Conservation (phyloP, 2,888 invertebrate species). For the Mimachlamys varia region DNA sequence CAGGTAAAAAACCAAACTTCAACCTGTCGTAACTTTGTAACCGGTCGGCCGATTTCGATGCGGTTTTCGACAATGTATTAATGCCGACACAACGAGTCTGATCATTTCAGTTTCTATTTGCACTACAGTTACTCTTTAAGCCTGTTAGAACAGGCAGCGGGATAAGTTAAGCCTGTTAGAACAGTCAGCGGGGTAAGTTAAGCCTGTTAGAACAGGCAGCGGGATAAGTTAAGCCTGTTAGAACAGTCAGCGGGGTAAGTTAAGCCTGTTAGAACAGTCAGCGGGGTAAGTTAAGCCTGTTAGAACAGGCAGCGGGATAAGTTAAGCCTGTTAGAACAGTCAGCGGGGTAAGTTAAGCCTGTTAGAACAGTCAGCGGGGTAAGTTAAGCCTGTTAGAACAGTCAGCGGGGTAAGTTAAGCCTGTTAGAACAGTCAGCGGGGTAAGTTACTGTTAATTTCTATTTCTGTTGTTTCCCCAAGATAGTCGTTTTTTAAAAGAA, state of each 20-base stretch:
- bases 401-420: conserved; percentile 93
- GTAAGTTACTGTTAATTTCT: too few relatives aligned
- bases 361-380: conserved; percentile 97
- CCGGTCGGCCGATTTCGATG: too few relatives aligned
- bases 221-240: conserved; percentile 88
- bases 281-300: conserved; percentile 90
- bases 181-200: conserved; percentile 95
- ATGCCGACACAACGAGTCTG: too few relatives aligned
- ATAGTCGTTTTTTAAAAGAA: too few relatives aligned
- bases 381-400: conserved; percentile 90
- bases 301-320: conserved; percentile 97
- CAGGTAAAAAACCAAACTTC: too few relatives aligned
- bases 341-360: conserved; percentile 89
- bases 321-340: conserved; percentile 92
- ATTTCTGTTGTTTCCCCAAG: too few relatives aligned
- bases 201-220: conserved; percentile 94
- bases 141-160: conserved; percentile 96
- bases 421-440: conserved; percentile 96
- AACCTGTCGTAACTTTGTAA: too few relatives aligned
- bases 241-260: conserved; percentile 97
- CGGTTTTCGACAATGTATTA: too few relatives aligned
- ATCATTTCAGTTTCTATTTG: too few relatives aligned
- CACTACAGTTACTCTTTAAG: conserved; percentile 87
- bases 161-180: conserved; percentile 87
- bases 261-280: conserved; percentile 93